Base-by-base conservation (phyloP, 1,140 invertebrate species). In the Solenopsis fugax region DNA sequence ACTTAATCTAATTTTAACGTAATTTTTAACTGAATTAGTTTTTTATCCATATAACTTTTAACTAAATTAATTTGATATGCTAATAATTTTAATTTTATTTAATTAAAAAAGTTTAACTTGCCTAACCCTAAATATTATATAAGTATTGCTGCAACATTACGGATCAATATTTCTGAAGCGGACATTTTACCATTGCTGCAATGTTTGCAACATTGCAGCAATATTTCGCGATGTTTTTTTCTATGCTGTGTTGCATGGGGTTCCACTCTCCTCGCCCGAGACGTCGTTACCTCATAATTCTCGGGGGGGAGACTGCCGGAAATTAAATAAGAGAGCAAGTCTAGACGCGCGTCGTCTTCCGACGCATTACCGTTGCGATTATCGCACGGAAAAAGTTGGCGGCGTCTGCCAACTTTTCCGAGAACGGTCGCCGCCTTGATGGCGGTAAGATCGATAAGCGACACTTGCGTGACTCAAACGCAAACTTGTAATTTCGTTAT, bases 281-380 rank as follows among this genome's bases (percentile, higher is more conserved):
- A 34, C 29, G 29, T 78, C 62, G 76, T 52, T 73, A 75, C 52
- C 21, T 29, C 29, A 21, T 78, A 72, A 54, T 81, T 54, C 64
- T 86, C 73, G 67, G 65, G n/a, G n/a, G 13, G 29, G 41, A 41
- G 41, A 69, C 76, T n/a, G 60, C 82, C 87, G 87, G 84, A 89
- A 89, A 89, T 89, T 89, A 82, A 89, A 90, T 89, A 82, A 84
- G 81, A 65, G 18, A 60, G 34, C 77, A 67, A 78, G 45, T 76
- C 81, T 77, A 89, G 52, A 56, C 72, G 52, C 71, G 60, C 34
- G 34, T 80, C 71, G 58, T 64, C 58, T 77, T 65, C 48, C 71
- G 50, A 89, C 52, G 41, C 45, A 48, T 77, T 29, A 5, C 52
- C 24, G 24, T 58, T 48, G 50, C 62, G 50, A 34, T 73, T 56